Evolutionary conservation across 2,888 invertebrate genomes (phyloP).

Genomic region (Morpho deidamia): DNA sequence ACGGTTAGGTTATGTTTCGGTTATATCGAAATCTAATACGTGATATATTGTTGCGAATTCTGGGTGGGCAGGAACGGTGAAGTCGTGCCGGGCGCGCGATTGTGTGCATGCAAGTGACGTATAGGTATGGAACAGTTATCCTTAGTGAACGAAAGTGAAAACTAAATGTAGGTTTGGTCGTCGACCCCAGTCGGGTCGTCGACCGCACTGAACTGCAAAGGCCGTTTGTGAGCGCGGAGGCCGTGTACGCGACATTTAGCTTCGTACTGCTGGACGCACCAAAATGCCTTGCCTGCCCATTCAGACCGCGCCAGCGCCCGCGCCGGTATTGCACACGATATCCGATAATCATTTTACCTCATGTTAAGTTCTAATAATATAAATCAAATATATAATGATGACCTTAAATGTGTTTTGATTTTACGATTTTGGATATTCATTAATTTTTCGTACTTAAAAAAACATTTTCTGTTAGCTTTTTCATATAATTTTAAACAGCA

Average conservation of each 20-base stretch:
- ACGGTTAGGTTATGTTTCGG: not conserved
- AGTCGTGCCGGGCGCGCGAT: not conserved
- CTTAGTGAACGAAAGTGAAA: conserved; percentile 78
- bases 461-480: too few species aligned
- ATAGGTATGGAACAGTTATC: conserved; percentile 70
- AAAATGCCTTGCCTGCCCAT: conserved; percentile 32
- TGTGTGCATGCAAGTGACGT: conserved; percentile 29
- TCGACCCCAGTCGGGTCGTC: conserved; percentile 66
- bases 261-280: conserved; percentile 44
- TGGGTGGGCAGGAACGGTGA: conserved; percentile 7
- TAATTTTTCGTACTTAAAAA: too few species aligned
- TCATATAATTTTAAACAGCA: too few species aligned
- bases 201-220: conserved; percentile 77
- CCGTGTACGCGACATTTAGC: conserved; percentile 69
- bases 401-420: not conserved
- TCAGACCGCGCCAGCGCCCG: conserved; percentile 30
- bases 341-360: conserved; percentile 12
- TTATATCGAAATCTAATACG: conserved; percentile 1
- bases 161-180: conserved; percentile 72
- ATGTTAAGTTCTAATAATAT: not conserved
- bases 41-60: not conserved
- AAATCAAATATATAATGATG: not conserved
- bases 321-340: conserved; percentile 46
- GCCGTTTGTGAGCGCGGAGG: conserved; percentile 76
- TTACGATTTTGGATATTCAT: too few species aligned